Evolutionary conservation across 2,113 vertebrate genomes (phyloP), one percentile per base, ranked within the genome.

Genomic region (Eurystomus gularis): DNA sequence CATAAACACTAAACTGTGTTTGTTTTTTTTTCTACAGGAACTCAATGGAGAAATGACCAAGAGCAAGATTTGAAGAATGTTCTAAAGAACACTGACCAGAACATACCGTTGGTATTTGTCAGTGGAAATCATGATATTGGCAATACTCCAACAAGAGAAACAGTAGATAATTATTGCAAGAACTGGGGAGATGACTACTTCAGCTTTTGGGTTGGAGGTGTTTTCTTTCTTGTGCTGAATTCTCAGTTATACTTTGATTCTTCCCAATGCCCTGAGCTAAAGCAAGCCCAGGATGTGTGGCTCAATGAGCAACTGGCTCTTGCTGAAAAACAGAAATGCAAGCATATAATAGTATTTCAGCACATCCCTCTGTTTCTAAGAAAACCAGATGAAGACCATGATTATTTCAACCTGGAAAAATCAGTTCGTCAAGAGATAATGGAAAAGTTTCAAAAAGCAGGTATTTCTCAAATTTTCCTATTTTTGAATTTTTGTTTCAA

Each of bases 121-220:
- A 99, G 99, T 31, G 99, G 99, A 86, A 99, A 99, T 95, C 99
- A 99, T 3, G 99, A 99, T 71, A 82, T 99, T 52, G 99, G 99
- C 86, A 99, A 99, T 70, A 64, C 96, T 24, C 99, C 99, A 17
- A 99, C 99, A 1, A 95, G 94, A 0, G 97, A 98, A 82, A 98
- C 98, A 2, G 83, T 99, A 77, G 95, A 98, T 17, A 96, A 98
- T 72, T 99, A 98, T 88, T 98, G 98, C 96, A 95, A 57, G 19
- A 97, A 93, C 9, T 99, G 99, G 99, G 99, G 99, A 4, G 98
- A 99, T 5, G 99, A 99, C 97, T 99, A 99, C 96, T 99, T 99
- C 97, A 99, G 99, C 97, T 99, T 99, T 97, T 99, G 99, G 99
- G 98, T 98, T 17, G 99, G 99, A 11, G 99, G 99, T 4, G 98